Base-by-base conservation (phyloP, 2,113 vertebrate genomes). In the Meriones unguiculatus region DNA sequence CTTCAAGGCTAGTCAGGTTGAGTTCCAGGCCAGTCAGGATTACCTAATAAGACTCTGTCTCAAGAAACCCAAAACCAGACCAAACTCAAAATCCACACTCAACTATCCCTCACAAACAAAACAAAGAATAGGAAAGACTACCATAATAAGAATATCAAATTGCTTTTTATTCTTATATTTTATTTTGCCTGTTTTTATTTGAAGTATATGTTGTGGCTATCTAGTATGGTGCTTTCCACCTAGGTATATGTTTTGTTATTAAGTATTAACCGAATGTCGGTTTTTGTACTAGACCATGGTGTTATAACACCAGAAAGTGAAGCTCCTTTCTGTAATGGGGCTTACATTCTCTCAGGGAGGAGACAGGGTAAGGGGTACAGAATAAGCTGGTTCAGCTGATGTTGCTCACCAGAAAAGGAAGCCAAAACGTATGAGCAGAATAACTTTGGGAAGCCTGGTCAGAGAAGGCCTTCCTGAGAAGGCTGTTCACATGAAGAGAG, bases 111-210 rank as follows among this genome's bases (percentile, higher is more conserved):
- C 22, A 30, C 52, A 73, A 59, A 50, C 30, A 62, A 52, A 87
- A 35, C 65, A 86, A 93, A 94, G 67, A 93, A 59, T 9, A 15
- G 73, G 75, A 59, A 50, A 77, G 54, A 50, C 87, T 46, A 89
- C n/a, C 54, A 70, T 94, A 89, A 90, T 95, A 95, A 89, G 76
- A 64, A 72, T 6, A 64, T 82, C 57, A 91, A n/a, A 75, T 89
- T 84, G 17, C 46, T 96, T 84, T 93, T 86, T 30, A 50, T 88
- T 78, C 38, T 72, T 52, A 3, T 87, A 94, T 92, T 94, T 94
- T 95, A 46, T 76, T 96, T 90, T 32, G 6, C 78, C 38, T 93
- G 6, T 62, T 95, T 96, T 91, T 88, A 41, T 89, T 96, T 92
- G 35, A 80, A 91, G 89, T 90, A 69, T 77, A 1, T 3, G 25